Conservation (phyloP, 2,888 invertebrate species). For the Sinotaia quadrata region DNA sequence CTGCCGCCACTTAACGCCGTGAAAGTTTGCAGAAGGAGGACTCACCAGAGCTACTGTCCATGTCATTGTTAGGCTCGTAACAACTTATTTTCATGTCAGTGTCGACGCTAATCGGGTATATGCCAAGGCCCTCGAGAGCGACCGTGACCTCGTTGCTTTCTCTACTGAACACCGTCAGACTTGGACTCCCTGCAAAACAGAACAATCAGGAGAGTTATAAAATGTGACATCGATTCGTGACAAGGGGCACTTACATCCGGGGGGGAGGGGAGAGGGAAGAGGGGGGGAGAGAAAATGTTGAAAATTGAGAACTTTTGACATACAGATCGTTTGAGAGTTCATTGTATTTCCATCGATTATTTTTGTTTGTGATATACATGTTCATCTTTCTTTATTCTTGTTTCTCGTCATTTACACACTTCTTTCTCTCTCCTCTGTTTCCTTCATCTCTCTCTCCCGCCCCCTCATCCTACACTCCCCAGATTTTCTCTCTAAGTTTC, state of each 20-base stretch:
- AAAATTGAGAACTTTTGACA: not conserved
- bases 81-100: not conserved
- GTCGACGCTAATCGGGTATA: slow-evolving; percentile 26
- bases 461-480: too few relatives aligned
- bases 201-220: not conserved
- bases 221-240: not conserved
- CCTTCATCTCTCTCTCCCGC: too few relatives aligned
- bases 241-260: not conserved
- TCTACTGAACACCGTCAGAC: not conserved
- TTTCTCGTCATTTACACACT: too few relatives aligned
- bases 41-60: slow-evolving; percentile 19
- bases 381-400: too few relatives aligned
- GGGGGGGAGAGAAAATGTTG: not conserved
- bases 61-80: slow-evolving; percentile 16
- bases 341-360: too few relatives aligned
- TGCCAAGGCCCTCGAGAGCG: slow-evolving; percentile 23
- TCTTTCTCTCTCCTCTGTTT: too few relatives aligned
- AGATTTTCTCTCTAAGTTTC: too few relatives aligned
- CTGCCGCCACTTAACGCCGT: not conserved
- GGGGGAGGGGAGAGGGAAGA: not conserved
- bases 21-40: not conserved
- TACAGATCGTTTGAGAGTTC: not conserved
- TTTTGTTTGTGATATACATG: too few relatives aligned
- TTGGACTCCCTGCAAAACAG: not conserved
- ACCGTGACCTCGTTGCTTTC: slow-evolving; percentile 26